A percentile compares a stretch with the other conserved stretches of the same genome.
phyloP scores from a whole-genome alignment of 1,140 invertebrate genomes.

The Drosophila rhopaloa region DNA sequence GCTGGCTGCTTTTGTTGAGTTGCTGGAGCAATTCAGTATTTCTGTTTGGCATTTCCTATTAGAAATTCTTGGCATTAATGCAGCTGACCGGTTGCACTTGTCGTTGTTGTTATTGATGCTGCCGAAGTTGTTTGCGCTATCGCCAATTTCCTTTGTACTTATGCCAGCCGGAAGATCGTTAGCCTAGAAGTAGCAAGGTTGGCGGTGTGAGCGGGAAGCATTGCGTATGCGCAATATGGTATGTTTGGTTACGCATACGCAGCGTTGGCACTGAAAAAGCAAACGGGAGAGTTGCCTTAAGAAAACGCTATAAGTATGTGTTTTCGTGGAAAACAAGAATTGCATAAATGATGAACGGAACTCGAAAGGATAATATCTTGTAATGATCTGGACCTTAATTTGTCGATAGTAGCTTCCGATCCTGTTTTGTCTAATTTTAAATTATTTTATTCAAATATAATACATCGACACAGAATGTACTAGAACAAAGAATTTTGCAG shows the following conservation, averaged over 20 bases:
- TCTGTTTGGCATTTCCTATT: conserved; percentile 55
- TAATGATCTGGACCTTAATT: too few species aligned
- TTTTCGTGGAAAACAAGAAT: neutral
- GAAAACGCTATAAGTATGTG: neutral
- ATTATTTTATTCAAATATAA: neutral
- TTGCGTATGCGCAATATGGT: conserved; percentile 61
- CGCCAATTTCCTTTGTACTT: conserved; percentile 56
- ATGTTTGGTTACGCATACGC: conserved; percentile 51
- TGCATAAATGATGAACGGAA: neutral
- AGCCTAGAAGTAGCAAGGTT: conserved; percentile 35
- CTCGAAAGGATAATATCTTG: neutral
- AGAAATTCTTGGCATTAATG: conserved; percentile 61
- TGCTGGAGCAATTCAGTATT: conserved; percentile 29
- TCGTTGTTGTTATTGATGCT: conserved; percentile 33
- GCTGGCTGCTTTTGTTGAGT: conserved; percentile 47
- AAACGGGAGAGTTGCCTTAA: neutral
- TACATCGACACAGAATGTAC: too few species aligned
- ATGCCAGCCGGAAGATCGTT: conserved; percentile 57
- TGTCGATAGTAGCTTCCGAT: too few species aligned
- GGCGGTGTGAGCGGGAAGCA: conserved; percentile 16
- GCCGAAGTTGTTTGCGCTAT: conserved; percentile 30
- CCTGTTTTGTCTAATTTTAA: too few species aligned
- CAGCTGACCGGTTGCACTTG: conserved; percentile 57
- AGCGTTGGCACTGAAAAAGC: conserved; percentile 17
- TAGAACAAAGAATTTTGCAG: too few species aligned